A percentile compares a stretch with the other conserved stretches of the same genome.
These are phyloP conservation scores for Brachionus plicatilis DNA, from an alignment of 1,140 invertebrate species.

Conservation along the genomic window DNA sequence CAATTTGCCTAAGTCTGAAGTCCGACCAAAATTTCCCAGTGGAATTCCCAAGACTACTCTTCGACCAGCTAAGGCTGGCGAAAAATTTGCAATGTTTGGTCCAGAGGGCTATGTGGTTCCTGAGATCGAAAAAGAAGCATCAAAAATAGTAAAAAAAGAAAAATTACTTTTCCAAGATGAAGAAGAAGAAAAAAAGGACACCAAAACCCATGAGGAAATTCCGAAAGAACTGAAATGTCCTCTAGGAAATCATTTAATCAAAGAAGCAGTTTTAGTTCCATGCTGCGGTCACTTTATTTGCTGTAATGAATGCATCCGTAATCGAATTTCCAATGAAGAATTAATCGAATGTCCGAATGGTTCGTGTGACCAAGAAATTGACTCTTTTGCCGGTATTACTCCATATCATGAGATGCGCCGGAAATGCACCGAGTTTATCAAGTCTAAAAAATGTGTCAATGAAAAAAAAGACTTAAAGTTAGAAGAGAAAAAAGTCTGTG, in stretches of 20 bases:
- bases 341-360: constrained; percentile 28
- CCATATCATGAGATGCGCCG: constrained; percentile 18
- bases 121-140: constrained; percentile 3
- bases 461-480: not conserved
- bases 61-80: not conserved
- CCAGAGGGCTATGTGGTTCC: constrained; percentile 23
- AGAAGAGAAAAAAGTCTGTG: not conserved
- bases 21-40: constrained; percentile 2
- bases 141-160: constrained; percentile 38
- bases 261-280: constrained; percentile 35
- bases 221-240: constrained; percentile 1
- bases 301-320: constrained; percentile 30
- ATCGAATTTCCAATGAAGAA: constrained; percentile 9
- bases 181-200: not conserved
- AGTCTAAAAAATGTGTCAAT: not conserved
- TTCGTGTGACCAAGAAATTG: constrained; percentile 29
- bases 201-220: not conserved
- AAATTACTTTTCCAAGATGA: not conserved
- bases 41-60: constrained; percentile 23
- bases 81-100: constrained; percentile 34
- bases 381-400: not conserved
- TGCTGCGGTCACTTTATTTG: constrained; percentile 38
- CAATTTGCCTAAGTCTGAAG: not conserved
- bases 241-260: constrained; percentile 14
- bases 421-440: not conserved